A percentile compares a stretch with the other conserved stretches of the same genome.
These are phyloP conservation scores for Typhlichthys subterraneus DNA, from an alignment of 2,797 vertebrate species.

Conservation along the genomic window DNA sequence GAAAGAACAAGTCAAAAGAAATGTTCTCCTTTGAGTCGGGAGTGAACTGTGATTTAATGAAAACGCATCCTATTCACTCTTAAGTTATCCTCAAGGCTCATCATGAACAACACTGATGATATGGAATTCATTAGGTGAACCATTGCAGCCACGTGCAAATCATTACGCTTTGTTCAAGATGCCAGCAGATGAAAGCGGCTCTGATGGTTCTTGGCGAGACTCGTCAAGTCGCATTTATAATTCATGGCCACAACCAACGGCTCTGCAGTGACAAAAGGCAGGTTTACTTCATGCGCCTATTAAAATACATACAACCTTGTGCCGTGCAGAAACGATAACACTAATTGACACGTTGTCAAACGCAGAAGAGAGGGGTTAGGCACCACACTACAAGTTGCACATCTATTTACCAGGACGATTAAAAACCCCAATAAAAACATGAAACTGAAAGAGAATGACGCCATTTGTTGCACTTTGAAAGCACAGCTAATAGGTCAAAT, in stretches of 20 bases:
- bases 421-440: no score
- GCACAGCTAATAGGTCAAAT: no score
- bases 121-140: constrained; percentile 48
- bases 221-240: constrained; percentile 49
- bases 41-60: constrained; percentile 19
- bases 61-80: constrained; percentile 12
- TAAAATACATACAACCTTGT: constrained; percentile 53
- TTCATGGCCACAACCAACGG: constrained; percentile 54
- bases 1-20: constrained; percentile 6
- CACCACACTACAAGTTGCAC: background rate
- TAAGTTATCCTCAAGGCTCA: constrained; percentile 32
- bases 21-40: constrained; percentile 5
- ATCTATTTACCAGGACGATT: no score
- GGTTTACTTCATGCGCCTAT: constrained; percentile 43
- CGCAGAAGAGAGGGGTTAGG: constrained; percentile 13
- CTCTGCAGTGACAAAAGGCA: constrained; percentile 60
- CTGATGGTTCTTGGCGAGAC: constrained; percentile 38
- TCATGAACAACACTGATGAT: constrained; percentile 25
- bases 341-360: constrained; percentile 47
- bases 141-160: constrained; percentile 42
- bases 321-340: constrained; percentile 52
- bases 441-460: no score
- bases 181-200: constrained; percentile 38
- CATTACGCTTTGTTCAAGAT: constrained; percentile 36
- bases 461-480: no score